A percentile compares a stretch with the other conserved stretches of the same genome.
Evolutionary conservation across 2,888 invertebrate species (phyloP).

Genomic region (Trachelus stipa): DNA sequence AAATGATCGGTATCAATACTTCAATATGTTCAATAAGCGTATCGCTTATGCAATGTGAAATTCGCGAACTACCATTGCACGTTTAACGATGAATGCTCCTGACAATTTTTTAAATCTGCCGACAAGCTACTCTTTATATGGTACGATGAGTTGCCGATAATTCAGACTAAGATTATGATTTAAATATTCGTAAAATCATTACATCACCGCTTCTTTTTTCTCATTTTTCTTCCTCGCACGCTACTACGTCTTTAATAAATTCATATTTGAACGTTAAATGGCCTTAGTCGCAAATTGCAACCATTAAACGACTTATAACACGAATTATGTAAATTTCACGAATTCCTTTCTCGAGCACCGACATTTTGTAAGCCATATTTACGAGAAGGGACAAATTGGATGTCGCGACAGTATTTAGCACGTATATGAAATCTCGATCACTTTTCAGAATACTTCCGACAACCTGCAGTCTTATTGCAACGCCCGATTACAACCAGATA

Average conservation of each 20-base stretch:
- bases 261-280: neutral
- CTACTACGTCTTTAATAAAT: neutral
- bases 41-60: neutral
- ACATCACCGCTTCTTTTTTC: neutral
- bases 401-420: neutral
- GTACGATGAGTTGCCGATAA: neutral
- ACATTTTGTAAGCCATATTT: neutral
- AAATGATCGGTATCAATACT: neutral
- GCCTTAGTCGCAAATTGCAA: neutral
- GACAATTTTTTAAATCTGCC: neutral
- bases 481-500: neutral
- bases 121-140: neutral
- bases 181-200: slow-evolving; percentile 5
- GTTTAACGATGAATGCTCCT: neutral
- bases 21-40: neutral
- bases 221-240: neutral
- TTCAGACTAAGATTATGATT: neutral
- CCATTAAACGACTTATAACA: neutral
- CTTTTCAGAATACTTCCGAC: neutral
- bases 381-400: neutral
- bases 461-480: neutral
- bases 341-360: neutral
- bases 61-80: neutral
- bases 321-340: neutral
- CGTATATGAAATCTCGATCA: neutral